Evolutionary conservation across 2,797 vertebrate genomes (phyloP).

Genomic region (Ptychobarbus kaznakovi): DNA sequence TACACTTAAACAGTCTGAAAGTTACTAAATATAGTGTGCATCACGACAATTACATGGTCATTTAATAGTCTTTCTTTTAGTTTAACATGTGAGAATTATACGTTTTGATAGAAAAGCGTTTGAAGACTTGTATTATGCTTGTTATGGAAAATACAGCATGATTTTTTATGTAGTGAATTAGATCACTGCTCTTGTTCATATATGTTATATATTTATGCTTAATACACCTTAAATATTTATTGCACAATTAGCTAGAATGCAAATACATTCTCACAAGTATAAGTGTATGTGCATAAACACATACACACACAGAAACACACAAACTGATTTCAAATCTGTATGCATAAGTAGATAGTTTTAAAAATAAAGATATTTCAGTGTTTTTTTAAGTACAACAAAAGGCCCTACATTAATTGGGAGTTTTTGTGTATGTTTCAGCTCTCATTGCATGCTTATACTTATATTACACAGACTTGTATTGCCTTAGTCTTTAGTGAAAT

Average conservation of each 20-base stretch:
- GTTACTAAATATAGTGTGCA: not conserved
- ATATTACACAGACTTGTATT: not conserved
- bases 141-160: not conserved
- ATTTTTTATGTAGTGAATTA: not conserved
- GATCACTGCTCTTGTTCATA: not conserved
- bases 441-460: not conserved
- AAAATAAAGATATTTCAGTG: not conserved
- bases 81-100: not conserved
- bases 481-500: not conserved
- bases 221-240: not conserved
- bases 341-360: not conserved
- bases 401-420: not conserved
- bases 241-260: not conserved
- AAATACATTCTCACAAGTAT: constrained; percentile 2
- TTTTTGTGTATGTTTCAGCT: constrained; percentile 2
- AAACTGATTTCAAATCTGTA: not conserved
- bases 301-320: not conserved
- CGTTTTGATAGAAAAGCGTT: not conserved
- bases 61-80: not conserved
- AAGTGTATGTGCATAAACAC: not conserved
- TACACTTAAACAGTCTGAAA: not conserved
- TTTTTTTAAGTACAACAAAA: not conserved
- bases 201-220: not conserved
- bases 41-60: not conserved
- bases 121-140: not conserved